Base-by-base conservation (phyloP, 1,140 invertebrate genomes). In the Melipona quadrifasciata region DNA sequence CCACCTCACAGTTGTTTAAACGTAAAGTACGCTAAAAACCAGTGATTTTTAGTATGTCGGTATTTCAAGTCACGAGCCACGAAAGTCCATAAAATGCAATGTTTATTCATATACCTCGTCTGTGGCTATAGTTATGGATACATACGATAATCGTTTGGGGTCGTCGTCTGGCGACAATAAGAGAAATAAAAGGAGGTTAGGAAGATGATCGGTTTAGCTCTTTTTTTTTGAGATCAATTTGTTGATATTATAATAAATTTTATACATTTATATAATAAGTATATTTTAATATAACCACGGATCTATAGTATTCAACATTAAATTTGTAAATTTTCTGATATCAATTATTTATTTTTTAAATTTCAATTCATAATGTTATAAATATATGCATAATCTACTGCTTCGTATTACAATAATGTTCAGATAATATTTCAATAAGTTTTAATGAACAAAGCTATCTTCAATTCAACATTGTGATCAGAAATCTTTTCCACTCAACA, bases 401-500 rank as follows among this genome's bases (percentile, higher is more conserved):
- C 27, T 51, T 55, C 27, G 1, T 24, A 27, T 47, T 27, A 12
- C 19, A 77, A 47, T 47, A 39, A 39, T 17, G 14, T 27, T 24
- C 2, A 53, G 70, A n/a, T 61, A 72, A 72, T 21, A 17, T 65
- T 51, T 27, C 16, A 17, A n/a, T 39, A 11, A 53, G 4, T 47
- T 67, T 67, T 34, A 55, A 27, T 16, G 1, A 70, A 58, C 10
- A 82, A 79, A 19, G 24, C 6, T 80, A 34, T 39, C 71, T 80
- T 87, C 92, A 96, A 93, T 94, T 92, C 88, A 94, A 90, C 84
- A 96, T 91, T 72, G 94, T 95, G 81, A 96, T 93, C 68, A 97
- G 93, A 82, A 96, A 92, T 72, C 94, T 95, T 93, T 96, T 96
- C 93, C 96, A 96, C 85, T 96, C 95, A 27, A 95, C 96, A 47